Percentiles rank a stretch among this genome's conserved stretches.
phyloP scores from a whole-genome alignment of 2,113 vertebrate species.

The Bungarus multicinctus region DNA sequence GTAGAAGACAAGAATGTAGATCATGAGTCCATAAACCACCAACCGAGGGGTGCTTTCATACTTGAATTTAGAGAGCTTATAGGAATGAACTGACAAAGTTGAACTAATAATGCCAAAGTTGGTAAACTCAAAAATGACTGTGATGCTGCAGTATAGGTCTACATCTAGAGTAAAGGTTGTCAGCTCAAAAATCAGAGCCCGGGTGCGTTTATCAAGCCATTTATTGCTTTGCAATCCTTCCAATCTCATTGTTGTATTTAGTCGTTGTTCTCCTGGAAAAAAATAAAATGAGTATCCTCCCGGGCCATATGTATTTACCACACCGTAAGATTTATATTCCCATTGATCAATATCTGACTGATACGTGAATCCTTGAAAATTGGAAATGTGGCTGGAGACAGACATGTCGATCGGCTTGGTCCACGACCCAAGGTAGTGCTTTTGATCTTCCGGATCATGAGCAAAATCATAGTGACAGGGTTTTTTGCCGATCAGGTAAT shows the following conservation, averaged over 20 bases:
- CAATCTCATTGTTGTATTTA: conserved; percentile 60
- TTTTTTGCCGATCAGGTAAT: conserved; percentile 17
- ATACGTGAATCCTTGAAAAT: conserved; percentile 55
- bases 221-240: conserved; percentile 30
- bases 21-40: conserved; percentile 12
- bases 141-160: conserved; percentile 56
- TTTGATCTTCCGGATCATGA: conserved; percentile 44
- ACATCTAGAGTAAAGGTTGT: conserved; percentile 56
- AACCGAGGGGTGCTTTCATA: background rate
- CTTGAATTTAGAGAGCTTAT: conserved; percentile 47
- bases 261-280: conserved; percentile 52
- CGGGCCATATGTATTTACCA: conserved; percentile 51
- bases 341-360: conserved; percentile 38
- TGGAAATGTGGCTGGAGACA: background rate
- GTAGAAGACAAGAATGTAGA: conserved; percentile 53
- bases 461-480: conserved; percentile 54
- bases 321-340: conserved; percentile 51
- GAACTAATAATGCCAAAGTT: conserved; percentile 54
- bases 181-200: conserved; percentile 67
- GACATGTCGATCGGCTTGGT: background rate
- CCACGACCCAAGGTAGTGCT: conserved; percentile 55
- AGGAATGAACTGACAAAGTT: conserved; percentile 51
- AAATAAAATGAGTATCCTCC: conserved; percentile 67
- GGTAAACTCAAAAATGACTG: conserved; percentile 62
- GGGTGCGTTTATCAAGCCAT: conserved; percentile 69